Percentiles rank a stretch among this genome's conserved stretches.
phyloP scores from a whole-genome alignment of 2,113 vertebrate species.

The Stomatorhinus ivindoensis region DNA sequence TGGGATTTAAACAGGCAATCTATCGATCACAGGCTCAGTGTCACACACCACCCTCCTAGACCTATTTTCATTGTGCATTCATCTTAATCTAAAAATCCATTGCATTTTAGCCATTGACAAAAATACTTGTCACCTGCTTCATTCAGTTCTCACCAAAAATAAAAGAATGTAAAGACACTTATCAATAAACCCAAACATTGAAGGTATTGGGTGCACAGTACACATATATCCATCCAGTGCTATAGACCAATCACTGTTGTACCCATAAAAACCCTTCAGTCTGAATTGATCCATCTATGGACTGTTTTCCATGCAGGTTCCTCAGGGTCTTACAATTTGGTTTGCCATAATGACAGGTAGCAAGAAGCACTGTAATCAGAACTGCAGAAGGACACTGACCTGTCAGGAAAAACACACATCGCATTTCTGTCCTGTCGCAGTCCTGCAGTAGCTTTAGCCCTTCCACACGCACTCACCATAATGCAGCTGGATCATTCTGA shows the following conservation, averaged over 20 bases:
- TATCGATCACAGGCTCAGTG: neutral
- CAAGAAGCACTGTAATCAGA: slow-evolving; percentile 3
- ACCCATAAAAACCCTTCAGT: neutral
- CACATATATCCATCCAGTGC: neutral
- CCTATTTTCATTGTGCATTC: neutral
- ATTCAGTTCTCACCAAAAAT: neutral
- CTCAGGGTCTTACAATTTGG: neutral
- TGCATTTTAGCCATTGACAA: neutral
- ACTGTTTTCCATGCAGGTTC: neutral
- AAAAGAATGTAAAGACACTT: neutral
- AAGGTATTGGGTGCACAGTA: neutral
- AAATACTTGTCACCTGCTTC: neutral
- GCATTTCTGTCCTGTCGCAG: neutral
- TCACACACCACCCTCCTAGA: neutral
- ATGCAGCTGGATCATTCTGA: neutral
- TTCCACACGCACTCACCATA: neutral
- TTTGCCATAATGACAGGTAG: neutral
- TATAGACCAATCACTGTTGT: neutral
- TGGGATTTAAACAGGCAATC: neutral
- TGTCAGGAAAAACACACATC: neutral
- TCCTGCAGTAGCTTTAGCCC: neutral
- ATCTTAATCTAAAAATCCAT: neutral
- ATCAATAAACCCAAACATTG: neutral
- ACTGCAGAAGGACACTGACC: neutral
- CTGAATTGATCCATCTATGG: neutral